Evolutionary conservation across 92 coral and sea anemone genomes (phyloP), one percentile per base, ranked within the genome.

Genomic region (Actinostola sp.): DNA sequence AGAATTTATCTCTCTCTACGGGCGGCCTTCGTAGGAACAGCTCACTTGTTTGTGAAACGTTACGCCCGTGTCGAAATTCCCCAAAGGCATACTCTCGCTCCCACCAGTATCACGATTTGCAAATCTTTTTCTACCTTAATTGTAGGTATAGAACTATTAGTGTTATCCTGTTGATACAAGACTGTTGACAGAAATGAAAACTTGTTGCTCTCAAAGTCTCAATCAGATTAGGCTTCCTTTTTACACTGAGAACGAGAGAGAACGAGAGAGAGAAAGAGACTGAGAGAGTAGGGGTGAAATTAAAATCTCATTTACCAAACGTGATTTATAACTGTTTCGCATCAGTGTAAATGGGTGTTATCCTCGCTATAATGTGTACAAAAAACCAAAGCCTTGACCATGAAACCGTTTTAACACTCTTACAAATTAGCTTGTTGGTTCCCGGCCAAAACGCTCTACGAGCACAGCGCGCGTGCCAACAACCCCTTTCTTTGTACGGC

Each of bases 1-100:
- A 17, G 12, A 42, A 30, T 35, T 13, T 71, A 71, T 71, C 36
- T 19, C 1, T 73, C 44, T 10, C 79, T 10, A 19, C 51, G 70
- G 79, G 79, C 48, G 79, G 41, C 23, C 29, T 20, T 46, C 23
- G 27, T 28, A 27, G 36, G 35, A 68, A 51, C 74, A 68, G 49
- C 30, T 23, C 33, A 20, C 58, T 8, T 20, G 19, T 9, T 27
- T 30, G 29, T n/a, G 27, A 29, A 5, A 52, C 30, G 14, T 4
- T 52, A 11, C 4, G 42, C 7, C 19, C 59, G 3, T 19, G 9
- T 57, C 2, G 12, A 23, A 46, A 67, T 39, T 14, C 73, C 1
- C 71, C 19, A 6, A 57, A 27, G 28, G 63, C 36, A n/a, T 19
- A 57, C 13, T 27, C 27, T 7, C 26, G 12, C 28, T 13, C 25